Evolutionary conservation across 2,888 invertebrate species (phyloP), one percentile per base, ranked within the genome.

Genomic region (Drosophila stalkeri): DNA sequence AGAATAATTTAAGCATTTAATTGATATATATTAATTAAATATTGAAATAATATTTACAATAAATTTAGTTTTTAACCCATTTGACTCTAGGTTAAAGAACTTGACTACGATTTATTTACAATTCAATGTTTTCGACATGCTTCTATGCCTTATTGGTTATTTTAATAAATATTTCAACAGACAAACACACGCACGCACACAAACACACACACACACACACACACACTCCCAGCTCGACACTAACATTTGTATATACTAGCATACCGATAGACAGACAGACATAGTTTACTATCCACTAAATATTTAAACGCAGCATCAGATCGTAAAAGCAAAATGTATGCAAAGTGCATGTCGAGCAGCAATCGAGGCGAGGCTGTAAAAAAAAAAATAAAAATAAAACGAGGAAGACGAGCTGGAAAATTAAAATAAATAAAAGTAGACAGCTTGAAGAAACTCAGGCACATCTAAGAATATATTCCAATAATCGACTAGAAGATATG

Each of bases 271-370:
- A 44, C 54, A 57, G 60, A 64, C 78, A 73, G 44, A 65, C 71
- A 82, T 86, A 85, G 86, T 88, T 85, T 88, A 89, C 88, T 88
- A 89, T 86, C 88, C 75, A 82, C 89, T 85, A 88, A 85, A 85
- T 85, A 85, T 89, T 85, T 85, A 90, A 85, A 77, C 78, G 71
- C 74, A 89, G 81, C 86, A 78, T 86, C 90, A 73, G 90, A 88
- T 85, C 85, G 90, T 85, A 90, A 85, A 85, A 69, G 89, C 67
- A 72, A 82, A 89, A 85, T 85, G 77, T 85, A 85, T 85, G 90
- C 90, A 85, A 85, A 89, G 86, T 85, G 88, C 85, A 85, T 86
- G 90, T 89, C 86, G 88, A 75, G 86, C 90, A 82, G 88, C 86
- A 85, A 88, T 89, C 83, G 86, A 82, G 90, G 75, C 70, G 56